Evolutionary conservation across 2,797 vertebrate genomes (phyloP).

Genomic region (Epinephelus awoara): DNA sequence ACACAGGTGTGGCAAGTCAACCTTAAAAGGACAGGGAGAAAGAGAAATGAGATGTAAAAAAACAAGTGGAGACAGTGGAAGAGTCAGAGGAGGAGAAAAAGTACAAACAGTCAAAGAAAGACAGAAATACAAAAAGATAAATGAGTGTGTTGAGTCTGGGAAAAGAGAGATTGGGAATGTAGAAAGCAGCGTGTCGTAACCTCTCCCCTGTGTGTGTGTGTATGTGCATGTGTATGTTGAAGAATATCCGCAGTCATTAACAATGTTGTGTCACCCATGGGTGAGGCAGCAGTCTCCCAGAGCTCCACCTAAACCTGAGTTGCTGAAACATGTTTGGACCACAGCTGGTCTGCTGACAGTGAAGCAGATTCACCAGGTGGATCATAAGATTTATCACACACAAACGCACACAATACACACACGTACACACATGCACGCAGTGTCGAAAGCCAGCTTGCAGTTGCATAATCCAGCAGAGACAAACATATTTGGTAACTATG

Average conservation of each 20-base stretch:
- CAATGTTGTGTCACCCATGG: conserved; percentile 48
- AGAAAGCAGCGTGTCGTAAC: conserved; percentile 46
- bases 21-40: neutral
- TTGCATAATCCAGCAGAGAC: neutral
- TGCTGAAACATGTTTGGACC: conserved; percentile 53
- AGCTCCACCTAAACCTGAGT: conserved; percentile 50
- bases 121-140: conserved; percentile 6
- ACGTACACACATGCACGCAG: neutral
- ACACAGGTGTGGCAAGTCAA: conserved; percentile 49
- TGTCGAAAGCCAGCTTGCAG: neutral
- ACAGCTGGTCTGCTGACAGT: conserved; percentile 28
- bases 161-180: conserved; percentile 25
- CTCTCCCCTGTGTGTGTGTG: conserved; percentile 14
- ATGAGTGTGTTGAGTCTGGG: conserved; percentile 1
- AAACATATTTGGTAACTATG: neutral
- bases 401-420: conserved; percentile 10
- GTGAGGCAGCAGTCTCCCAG: conserved; percentile 42
- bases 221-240: conserved; percentile 1
- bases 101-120: neutral
- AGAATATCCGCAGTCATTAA: neutral
- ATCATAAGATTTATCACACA: conserved; percentile 2
- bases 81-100: neutral
- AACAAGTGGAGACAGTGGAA: neutral
- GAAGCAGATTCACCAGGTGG: conserved; percentile 20
- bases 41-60: conserved; percentile 4